A percentile compares a stretch with the other conserved stretches of the same genome.
phyloP scores from a whole-genome alignment of 1,140 invertebrate species.

The Anoplolepis gracilipes region DNA sequence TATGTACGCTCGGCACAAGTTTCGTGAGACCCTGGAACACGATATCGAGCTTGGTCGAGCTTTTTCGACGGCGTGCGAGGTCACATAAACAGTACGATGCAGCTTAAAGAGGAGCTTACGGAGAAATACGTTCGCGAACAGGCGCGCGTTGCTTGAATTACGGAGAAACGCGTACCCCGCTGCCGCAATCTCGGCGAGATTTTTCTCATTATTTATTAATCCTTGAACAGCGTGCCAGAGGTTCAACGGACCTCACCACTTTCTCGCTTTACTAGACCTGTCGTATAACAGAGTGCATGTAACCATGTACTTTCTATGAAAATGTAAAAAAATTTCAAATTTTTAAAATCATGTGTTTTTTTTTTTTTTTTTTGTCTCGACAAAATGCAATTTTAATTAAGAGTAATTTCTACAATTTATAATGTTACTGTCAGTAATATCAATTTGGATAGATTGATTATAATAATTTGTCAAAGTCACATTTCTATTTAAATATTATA shows the following conservation, averaged over 20 bases:
- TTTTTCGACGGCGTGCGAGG: constrained; percentile 51
- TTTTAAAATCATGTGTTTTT: not conserved
- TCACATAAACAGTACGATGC: constrained; percentile 55
- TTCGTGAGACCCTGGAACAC: constrained; percentile 51
- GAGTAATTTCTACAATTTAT: not conserved
- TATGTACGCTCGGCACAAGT: constrained; percentile 28
- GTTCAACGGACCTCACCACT: not conserved
- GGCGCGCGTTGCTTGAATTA: constrained; percentile 27
- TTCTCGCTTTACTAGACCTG: constrained; percentile 12
- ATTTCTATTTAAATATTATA: not conserved
- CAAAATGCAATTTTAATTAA: not conserved
- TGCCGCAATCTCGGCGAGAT: constrained; percentile 39
- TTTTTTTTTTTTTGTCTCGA: constrained; percentile 4
- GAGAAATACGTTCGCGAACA: constrained; percentile 40
- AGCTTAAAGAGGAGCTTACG: constrained; percentile 58
- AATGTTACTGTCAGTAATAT: not conserved
- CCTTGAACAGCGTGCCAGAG: not conserved
- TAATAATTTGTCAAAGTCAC: not conserved
- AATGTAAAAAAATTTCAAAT: constrained; percentile 1
- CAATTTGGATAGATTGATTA: not conserved
- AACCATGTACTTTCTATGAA: not conserved
- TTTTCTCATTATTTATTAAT: constrained; percentile 51
- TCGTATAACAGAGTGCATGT: not conserved
- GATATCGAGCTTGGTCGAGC: constrained; percentile 51
- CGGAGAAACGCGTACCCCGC: not conserved